phyloP scores from a whole-genome alignment of 2,113 vertebrate species.

The Odontophorus gujanensis region DNA sequence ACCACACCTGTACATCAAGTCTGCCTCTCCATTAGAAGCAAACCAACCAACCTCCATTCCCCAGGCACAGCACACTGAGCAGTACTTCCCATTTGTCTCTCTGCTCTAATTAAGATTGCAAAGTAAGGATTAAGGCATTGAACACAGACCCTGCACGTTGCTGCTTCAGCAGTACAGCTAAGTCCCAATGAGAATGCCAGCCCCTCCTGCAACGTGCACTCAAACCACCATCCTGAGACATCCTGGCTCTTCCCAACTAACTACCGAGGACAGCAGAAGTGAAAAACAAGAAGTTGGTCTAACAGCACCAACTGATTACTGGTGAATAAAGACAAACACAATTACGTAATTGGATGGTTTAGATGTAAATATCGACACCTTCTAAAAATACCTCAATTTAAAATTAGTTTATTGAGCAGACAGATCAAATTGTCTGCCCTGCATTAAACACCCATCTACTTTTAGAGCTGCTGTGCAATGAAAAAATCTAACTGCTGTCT shows the following conservation, averaged over 20 bases:
- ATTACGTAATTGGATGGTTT: conserved; percentile 46
- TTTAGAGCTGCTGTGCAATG: neutral
- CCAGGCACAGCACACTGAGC: neutral
- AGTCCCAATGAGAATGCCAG: neutral
- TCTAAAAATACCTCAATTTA: conserved; percentile 49
- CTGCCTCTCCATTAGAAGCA: neutral
- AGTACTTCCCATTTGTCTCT: neutral
- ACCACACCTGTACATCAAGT: neutral
- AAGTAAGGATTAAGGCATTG: neutral
- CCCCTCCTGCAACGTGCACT: neutral
- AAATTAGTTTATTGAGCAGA: conserved; percentile 62
- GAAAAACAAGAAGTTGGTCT: neutral
- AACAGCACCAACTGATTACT: conserved; percentile 41
- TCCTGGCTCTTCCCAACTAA: neutral
- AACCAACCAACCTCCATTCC: neutral
- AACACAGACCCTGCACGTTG: neutral
- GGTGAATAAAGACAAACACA: neutral
- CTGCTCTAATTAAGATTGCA: neutral
- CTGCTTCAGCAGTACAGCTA: neutral
- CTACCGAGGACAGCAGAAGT: neutral
- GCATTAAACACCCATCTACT: neutral
- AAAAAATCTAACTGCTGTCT: neutral
- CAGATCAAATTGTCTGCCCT: conserved; percentile 18
- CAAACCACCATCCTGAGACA: neutral
- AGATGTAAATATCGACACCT: conserved; percentile 15